A percentile compares a stretch with the other conserved stretches of the same genome.
Evolutionary conservation across 2,888 invertebrate genomes (phyloP).

Genomic region (Anorthoa munda): DNA sequence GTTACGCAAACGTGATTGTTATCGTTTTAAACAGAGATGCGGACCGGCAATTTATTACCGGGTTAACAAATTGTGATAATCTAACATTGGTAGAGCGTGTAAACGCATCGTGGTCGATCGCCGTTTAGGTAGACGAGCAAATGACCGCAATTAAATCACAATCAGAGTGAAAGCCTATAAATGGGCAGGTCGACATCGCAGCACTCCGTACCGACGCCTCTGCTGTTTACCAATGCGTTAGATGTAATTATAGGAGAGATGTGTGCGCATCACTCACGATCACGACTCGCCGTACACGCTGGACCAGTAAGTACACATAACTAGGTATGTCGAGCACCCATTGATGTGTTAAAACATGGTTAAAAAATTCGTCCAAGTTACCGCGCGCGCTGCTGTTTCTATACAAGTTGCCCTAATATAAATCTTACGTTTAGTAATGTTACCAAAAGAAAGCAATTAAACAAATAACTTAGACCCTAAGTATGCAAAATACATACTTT

Average conservation of each 20-base stretch:
- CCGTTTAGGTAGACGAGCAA: constrained; percentile 83
- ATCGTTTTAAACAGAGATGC: constrained; percentile 67
- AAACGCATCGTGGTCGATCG: constrained; percentile 76
- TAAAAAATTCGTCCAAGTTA: constrained; percentile 48
- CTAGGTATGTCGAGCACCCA: constrained; percentile 19
- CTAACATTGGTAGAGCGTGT: constrained; percentile 77
- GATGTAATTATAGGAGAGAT: constrained; percentile 83
- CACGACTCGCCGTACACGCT: constrained; percentile 73
- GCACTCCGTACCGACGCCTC: constrained; percentile 71
- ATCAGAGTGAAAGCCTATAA: constrained; percentile 87
- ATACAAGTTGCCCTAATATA: constrained; percentile 2
- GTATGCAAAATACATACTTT: constrained; percentile 31
- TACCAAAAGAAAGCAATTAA: constrained; percentile 33
- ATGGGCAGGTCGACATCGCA: constrained; percentile 74
- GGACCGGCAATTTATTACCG: constrained; percentile 75
- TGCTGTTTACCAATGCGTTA: constrained; percentile 85
- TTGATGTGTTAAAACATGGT: constrained; percentile 64
- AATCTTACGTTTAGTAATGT: constrained; percentile 2
- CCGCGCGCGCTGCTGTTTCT: background rate
- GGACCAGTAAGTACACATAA: constrained; percentile 61
- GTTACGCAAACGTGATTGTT: constrained; percentile 46
- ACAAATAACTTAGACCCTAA: constrained; percentile 14
- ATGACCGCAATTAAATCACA: constrained; percentile 87
- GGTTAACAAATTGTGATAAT: constrained; percentile 78
- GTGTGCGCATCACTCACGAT: constrained; percentile 79